phyloP scores from a whole-genome alignment of 2,797 vertebrate species.

The Phataginus tricuspis region DNA sequence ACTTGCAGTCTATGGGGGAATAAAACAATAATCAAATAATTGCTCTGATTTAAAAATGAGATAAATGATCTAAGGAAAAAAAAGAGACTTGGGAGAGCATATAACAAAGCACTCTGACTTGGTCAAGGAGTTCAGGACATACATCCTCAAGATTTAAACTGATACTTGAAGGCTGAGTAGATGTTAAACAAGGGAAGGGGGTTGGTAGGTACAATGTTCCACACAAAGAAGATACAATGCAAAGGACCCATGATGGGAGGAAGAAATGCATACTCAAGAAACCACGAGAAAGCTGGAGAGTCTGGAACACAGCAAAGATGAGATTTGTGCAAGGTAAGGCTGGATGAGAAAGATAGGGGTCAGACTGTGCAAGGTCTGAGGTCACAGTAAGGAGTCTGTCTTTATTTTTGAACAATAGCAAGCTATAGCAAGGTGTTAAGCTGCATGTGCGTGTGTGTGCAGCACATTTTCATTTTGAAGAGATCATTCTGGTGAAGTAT shows the following conservation, averaged over 20 bases:
- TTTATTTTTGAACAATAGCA: conserved; percentile 28
- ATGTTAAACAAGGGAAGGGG: neutral
- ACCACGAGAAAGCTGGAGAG: conserved; percentile 6
- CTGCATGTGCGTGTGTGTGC: neutral
- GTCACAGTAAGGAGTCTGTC: conserved; percentile 1
- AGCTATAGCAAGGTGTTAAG: neutral
- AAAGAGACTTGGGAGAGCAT: neutral
- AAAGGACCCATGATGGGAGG: neutral
- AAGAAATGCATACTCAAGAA: conserved; percentile 24
- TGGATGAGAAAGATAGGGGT: neutral
- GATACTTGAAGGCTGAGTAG: neutral
- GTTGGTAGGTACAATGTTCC: neutral
- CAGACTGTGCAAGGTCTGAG: neutral
- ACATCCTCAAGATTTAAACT: conserved; percentile 19
- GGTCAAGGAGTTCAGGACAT: conserved; percentile 46
- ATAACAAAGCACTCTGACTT: neutral
- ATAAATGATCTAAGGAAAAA: conserved; percentile 27
- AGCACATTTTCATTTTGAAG: conserved; percentile 52
- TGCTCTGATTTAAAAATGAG: conserved; percentile 21
- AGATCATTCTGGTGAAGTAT: conserved; percentile 17
- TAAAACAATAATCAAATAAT: conserved; percentile 45
- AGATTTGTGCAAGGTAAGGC: neutral
- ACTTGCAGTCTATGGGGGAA: neutral
- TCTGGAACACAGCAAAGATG: neutral
- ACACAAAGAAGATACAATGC: conserved; percentile 5